phyloP scores from a whole-genome alignment of 2,797 vertebrate species.

The Oryzias dopingdopingensis region DNA sequence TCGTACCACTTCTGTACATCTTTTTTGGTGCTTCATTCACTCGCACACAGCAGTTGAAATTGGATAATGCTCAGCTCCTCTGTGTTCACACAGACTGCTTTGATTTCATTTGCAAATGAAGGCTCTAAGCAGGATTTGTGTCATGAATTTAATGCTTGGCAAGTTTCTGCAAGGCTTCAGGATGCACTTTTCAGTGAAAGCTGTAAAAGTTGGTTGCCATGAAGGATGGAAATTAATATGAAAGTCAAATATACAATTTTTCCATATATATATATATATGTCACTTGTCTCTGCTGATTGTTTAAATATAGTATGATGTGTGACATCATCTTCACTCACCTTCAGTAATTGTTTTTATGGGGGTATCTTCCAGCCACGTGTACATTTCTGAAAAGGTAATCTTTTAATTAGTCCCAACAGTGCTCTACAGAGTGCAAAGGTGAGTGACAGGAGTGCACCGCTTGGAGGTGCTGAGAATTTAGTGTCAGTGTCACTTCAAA shows the following conservation, averaged over 20 bases:
- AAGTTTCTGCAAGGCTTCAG: slow-evolving; percentile 38
- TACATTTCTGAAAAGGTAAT: slow-evolving; percentile 37
- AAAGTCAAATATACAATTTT: slow-evolving; percentile 7
- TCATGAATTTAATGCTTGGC: slow-evolving; percentile 46
- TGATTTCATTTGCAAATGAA: slow-evolving; percentile 43
- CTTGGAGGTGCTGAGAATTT: slow-evolving; percentile 15
- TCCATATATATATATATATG: slow-evolving; percentile 5
- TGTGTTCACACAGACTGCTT: slow-evolving; percentile 20
- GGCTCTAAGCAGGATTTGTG: slow-evolving; percentile 37
- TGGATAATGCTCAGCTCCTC: slow-evolving; percentile 32
- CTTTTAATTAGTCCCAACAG: slow-evolving; percentile 29
- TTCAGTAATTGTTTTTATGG: background rate
- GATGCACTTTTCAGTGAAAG: slow-evolving; percentile 27
- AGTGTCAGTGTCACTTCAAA: slow-evolving; percentile 3
- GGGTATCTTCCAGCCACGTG: slow-evolving; percentile 1
- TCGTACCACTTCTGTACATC: too few relatives aligned
- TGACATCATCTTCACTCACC: too few relatives aligned
- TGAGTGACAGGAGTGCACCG: slow-evolving; percentile 14
- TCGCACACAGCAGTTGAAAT: slow-evolving; percentile 31
- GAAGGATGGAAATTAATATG: slow-evolving; percentile 19
- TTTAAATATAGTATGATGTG: slow-evolving; percentile 16
- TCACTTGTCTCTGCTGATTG: slow-evolving; percentile 3
- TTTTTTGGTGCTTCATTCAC: background rate
- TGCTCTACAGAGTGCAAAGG: slow-evolving; percentile 15
- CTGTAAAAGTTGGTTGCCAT: slow-evolving; percentile 36